These are phyloP conservation scores for Tyto alba DNA, from an alignment of 2,113 vertebrate species.

Conservation along the genomic window DNA sequence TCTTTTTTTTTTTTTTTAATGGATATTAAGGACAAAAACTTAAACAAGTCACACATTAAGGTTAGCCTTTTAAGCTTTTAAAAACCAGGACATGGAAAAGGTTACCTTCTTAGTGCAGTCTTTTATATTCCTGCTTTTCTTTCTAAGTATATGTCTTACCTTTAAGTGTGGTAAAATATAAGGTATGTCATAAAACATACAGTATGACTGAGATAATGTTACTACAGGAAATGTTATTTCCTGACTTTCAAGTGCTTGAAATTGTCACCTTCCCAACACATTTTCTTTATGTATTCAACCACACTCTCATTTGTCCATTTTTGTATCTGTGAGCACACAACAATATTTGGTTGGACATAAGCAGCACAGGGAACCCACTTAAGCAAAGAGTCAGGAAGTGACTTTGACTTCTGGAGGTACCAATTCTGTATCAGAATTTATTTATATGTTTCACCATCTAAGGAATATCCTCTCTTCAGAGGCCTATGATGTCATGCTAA, in stretches of 20 bases:
- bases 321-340: background rate
- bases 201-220: conserved; percentile 4
- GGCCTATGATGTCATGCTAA: background rate
- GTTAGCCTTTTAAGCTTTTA: background rate
- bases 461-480: background rate
- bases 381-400: background rate
- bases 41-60: background rate
- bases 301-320: background rate
- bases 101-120: background rate
- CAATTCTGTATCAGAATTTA: background rate
- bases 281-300: background rate
- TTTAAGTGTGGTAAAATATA: background rate
- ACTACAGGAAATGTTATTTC: conserved; percentile 10
- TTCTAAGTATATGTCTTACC: background rate
- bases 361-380: background rate
- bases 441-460: background rate
- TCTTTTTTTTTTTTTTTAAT: background rate
- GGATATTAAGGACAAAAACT: background rate
- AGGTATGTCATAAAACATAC: background rate
- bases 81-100: background rate
- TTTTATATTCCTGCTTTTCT: conserved; percentile 2
- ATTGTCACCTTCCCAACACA: background rate
- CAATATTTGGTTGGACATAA: background rate
- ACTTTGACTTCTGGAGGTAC: background rate
- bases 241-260: background rate